Percentiles rank a stretch among this genome's conserved stretches.
phyloP scores from a whole-genome alignment of 2,888 invertebrate genomes.

The Heteromyza rotundicornis region DNA sequence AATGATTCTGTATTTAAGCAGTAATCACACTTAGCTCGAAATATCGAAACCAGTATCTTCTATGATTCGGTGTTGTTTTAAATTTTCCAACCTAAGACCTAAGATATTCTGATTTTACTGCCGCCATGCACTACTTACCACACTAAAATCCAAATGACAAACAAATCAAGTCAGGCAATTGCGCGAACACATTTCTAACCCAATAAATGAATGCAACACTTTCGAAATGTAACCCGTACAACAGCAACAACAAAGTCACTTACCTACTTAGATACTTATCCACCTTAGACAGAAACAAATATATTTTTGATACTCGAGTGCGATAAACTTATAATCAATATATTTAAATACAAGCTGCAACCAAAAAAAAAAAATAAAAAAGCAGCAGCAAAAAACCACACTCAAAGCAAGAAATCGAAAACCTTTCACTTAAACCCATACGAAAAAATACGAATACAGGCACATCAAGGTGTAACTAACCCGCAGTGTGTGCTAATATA shows the following conservation, averaged over 20 bases:
- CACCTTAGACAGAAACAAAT: constrained; percentile 22
- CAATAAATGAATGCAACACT: constrained; percentile 33
- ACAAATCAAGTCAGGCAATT: background rate
- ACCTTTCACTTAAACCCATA: constrained; percentile 45
- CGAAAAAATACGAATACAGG: constrained; percentile 23
- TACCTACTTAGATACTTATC: constrained; percentile 27
- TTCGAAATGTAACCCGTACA: constrained; percentile 36
- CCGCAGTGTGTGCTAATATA: constrained; percentile 12
- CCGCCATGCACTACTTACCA: too few species aligned
- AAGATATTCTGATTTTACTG: too few species aligned
- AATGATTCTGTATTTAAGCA: too few species aligned
- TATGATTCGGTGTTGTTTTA: background rate
- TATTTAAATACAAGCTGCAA: background rate
- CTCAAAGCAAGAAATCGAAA: constrained; percentile 34
- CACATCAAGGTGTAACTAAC: constrained; percentile 38
- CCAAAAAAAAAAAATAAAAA: background rate
- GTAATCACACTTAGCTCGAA: too few species aligned
- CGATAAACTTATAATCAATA: constrained; percentile 1
- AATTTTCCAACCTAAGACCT: too few species aligned
- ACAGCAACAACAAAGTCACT: constrained; percentile 18
- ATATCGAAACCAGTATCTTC: background rate
- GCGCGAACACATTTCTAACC: background rate
- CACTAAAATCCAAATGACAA: background rate
- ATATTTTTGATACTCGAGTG: constrained; percentile 8
- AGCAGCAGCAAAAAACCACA: constrained; percentile 6